Evolutionary conservation across 2,888 invertebrate genomes (phyloP), one percentile per base, ranked within the genome.

Genomic region (Subacronicta megacephala): DNA sequence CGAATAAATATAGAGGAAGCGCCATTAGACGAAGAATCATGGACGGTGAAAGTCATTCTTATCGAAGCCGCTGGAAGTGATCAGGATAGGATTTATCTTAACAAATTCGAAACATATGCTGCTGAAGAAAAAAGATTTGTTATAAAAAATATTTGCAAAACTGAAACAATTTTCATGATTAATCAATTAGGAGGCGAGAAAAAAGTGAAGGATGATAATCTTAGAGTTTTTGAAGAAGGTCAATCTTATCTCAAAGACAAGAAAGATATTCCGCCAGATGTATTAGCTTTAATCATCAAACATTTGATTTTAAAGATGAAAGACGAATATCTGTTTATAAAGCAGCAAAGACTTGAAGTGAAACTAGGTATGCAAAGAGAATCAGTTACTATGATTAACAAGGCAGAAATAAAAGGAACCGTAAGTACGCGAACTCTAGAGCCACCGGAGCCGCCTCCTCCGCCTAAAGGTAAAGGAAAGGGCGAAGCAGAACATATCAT

Each of bases 101-200:
- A 84, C 56, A 93, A 89, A 65, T 94, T 93, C 43, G 94, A 93
- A 77, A 80, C 62, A 1, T 89, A 80, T 62, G 90, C 93, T 3
- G 84, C 87, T 0, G 80, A 88, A 75, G 93, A 93, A 70, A 90
- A 85, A 75, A 78, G 94, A 68, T 93, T 90, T 74, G 92, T 94
- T 0, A 81, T 93, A 2, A 94, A 93, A 78, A 93, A 91, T 72
- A 93, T 94, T 45, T 90, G 89, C 60, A 92, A 89, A 82, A 89
- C 91, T 0, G 93, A 94, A 81, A 93, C 93, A 3, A 88, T 90
- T 49, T 93, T 93, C 62, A 94, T 94, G 94, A 82, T 93, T 3
- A 93, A 93, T 69, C 93, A 93, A 76, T 82, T 93, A 6, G 93
- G 93, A 5, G 87, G 83, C 10, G 93, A 93, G 45, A 93, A 92